Evolutionary conservation across 2,888 invertebrate species (phyloP), one percentile per base, ranked within the genome.

Genomic region (Calliphora vomitoria): DNA sequence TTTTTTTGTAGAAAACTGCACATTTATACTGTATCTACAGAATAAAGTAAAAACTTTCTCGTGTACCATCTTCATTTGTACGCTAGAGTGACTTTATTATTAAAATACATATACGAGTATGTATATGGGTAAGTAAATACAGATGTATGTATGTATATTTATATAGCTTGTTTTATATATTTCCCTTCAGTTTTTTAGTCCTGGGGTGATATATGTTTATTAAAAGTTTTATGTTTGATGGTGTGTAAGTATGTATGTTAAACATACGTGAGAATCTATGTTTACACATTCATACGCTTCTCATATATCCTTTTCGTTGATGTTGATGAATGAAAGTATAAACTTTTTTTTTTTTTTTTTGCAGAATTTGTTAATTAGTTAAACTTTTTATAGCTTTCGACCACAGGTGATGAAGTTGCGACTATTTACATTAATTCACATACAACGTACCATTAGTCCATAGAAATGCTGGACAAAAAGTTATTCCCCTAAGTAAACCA

Each of bases 141-240:
- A 71, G 44, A 31, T 13, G 11, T 35, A 58, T 82, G 25, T 47
- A 25, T 31, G 53, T 74, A 13, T 55, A 18, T 55, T 4, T n/a
- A 53, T 53, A 13, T 53, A 18, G n/a, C 8, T 20, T 18, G 20
- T 55, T 80, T 31, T 62, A 18, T 60, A 15, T 5, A 18, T 18
- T 55, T 58, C 18, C 35, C 15, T 74, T 64, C 25, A 71, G n/a
- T 38, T 72, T 66, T 76, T 47, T 80, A 72, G 31, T 64, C 81
- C 83, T 81, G 53, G 25, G 87, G 83, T 80, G 50, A 81, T 81
- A 74, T 87, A 60, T 78, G 81, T 87, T 87, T 87, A 87, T 87
- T 83, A 87, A 81, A 87, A 87, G 71, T 87, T 84, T 76, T 81
- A 10, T 55, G 20, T 72, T 66, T 68, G 25, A 41, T 47, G 10